phyloP scores from a whole-genome alignment of 1,140 invertebrate species.

The Eciton burchellii region DNA sequence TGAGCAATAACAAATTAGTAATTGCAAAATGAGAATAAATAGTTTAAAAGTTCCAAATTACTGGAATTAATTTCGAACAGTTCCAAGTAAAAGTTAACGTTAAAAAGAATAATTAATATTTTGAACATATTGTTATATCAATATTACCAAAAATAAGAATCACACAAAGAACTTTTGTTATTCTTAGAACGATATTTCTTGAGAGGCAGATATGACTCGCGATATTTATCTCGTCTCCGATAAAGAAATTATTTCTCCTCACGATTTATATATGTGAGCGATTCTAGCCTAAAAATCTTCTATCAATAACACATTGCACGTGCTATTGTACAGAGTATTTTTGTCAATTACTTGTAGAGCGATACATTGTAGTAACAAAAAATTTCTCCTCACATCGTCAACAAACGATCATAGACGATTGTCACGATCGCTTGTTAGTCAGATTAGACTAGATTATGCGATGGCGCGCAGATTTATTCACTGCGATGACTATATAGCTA shows the following conservation, averaged over 20 bases:
- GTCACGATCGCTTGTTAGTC: neutral
- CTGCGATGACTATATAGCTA: constrained; percentile 14
- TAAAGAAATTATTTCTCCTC: neutral
- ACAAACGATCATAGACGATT: neutral
- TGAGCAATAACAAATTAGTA: no score
- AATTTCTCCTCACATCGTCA: neutral
- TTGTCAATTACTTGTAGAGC: neutral
- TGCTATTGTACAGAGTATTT: neutral
- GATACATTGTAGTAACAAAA: constrained; percentile 2
- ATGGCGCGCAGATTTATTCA: constrained; percentile 22
- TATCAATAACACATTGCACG: neutral
- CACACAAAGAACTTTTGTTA: neutral
- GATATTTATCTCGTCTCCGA: neutral
- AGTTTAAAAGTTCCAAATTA: no score
- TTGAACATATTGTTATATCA: no score
- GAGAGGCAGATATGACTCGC: neutral
- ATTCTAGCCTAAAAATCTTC: constrained; percentile 35
- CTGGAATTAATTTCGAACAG: no score
- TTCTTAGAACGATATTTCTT: neutral
- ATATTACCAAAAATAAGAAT: no score
- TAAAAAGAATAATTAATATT: no score
- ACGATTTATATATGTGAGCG: neutral
- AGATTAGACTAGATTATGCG: constrained; percentile 14
- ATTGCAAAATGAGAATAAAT: no score
- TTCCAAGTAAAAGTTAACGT: no score